These are phyloP conservation scores for Arbacia lixula DNA, from an alignment of 53 echinoderm and acorn worm species.

Conservation along the genomic window DNA sequence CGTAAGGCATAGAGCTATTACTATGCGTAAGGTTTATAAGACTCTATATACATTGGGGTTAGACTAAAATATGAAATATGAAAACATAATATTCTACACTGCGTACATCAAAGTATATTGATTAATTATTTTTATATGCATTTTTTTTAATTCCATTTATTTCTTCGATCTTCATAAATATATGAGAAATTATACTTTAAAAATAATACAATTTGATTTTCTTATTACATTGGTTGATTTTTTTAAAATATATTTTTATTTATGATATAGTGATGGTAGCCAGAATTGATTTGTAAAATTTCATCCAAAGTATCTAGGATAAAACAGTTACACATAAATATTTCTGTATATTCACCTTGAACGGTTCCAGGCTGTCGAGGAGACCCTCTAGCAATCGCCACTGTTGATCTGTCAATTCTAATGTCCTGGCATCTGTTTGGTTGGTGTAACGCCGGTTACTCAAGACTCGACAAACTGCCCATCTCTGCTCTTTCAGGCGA, in stretches of 20 bases:
- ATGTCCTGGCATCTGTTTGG: constrained; percentile 37
- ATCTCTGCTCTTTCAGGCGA: constrained; percentile 44
- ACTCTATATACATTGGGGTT: too few species aligned
- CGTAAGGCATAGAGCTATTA: too few species aligned
- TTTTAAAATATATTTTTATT: background rate
- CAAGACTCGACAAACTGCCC: constrained; percentile 55
- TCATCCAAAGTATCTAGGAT: background rate
- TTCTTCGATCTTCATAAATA: too few species aligned
- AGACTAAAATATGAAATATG: too few species aligned
- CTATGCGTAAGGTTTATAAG: background rate
- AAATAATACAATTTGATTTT: too few species aligned
- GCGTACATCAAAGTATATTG: too few species aligned
- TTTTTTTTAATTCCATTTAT: too few species aligned
- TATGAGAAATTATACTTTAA: too few species aligned
- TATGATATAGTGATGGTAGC: background rate
- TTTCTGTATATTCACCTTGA: constrained; percentile 39
- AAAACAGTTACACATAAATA: background rate
- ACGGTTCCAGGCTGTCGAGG: constrained; percentile 52
- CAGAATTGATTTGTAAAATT: background rate
- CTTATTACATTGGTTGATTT: background rate
- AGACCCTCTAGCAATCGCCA: constrained; percentile 41
- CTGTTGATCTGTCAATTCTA: constrained; percentile 35
- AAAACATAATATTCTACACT: too few species aligned
- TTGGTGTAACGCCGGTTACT: constrained; percentile 54
- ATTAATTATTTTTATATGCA: too few species aligned